Evolutionary conservation across 2,888 invertebrate species (phyloP).

Genomic region (Agapetus fuscipes): DNA sequence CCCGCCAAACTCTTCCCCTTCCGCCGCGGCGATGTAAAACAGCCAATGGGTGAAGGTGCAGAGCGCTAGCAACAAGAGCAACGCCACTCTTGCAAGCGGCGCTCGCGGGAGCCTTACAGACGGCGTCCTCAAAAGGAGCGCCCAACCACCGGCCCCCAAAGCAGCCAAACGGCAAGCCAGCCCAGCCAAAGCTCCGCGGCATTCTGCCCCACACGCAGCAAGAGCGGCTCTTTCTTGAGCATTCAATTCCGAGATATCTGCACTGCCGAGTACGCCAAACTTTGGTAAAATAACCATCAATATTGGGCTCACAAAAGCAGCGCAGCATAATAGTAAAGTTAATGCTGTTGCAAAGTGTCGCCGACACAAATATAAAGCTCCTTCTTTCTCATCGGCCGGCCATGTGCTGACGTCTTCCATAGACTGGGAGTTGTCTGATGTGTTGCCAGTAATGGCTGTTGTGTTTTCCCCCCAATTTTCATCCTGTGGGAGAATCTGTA

Average conservation of each 20-base stretch:
- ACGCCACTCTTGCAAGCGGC: conserved; percentile 80
- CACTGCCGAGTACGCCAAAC: conserved; percentile 69
- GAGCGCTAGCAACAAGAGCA: conserved; percentile 80
- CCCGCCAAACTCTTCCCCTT: conserved; percentile 66
- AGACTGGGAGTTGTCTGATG: conserved; percentile 90
- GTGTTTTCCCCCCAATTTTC: conserved; percentile 99
- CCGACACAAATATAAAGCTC: conserved; percentile 64
- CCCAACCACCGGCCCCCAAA: conserved; percentile 86
- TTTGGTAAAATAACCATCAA: conserved; percentile 93
- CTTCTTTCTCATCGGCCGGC: conserved; percentile 64
- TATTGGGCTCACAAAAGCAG: conserved; percentile 85
- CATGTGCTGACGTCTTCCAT: conserved; percentile 84
- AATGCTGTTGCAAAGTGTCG: conserved; percentile 76
- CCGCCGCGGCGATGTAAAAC: conserved; percentile 82
- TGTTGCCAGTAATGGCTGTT: conserved; percentile 93
- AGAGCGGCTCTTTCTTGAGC: conserved; percentile 59
- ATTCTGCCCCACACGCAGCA: conserved; percentile 79
- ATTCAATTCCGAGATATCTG: conserved; percentile 54
- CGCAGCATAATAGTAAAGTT: conserved; percentile 66
- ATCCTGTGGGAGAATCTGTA: conserved; percentile 91
- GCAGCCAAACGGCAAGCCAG: conserved; percentile 85
- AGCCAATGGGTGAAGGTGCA: conserved; percentile 97
- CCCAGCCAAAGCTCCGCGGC: conserved; percentile 87
- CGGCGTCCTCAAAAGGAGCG: conserved; percentile 76
- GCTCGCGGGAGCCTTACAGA: conserved; percentile 86